A percentile compares a stretch with the other conserved stretches of the same genome.
Conservation (phyloP, 2,888 invertebrate genomes). For the Zaprionus lineosus region DNA sequence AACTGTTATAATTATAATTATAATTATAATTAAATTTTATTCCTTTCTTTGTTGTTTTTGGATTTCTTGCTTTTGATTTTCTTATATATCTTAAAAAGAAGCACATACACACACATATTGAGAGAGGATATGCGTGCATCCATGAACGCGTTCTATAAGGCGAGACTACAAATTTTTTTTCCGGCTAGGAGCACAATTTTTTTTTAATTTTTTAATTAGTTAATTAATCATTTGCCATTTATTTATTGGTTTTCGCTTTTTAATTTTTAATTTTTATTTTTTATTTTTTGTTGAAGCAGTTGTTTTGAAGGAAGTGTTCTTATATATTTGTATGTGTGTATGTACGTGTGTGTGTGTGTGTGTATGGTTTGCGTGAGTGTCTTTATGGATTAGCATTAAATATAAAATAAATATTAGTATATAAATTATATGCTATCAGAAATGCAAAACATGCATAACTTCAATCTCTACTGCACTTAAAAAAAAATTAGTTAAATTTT, state of each 20-base stretch:
- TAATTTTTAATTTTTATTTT: background rate
- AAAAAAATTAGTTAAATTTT: slow-evolving; percentile 15
- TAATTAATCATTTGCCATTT: background rate
- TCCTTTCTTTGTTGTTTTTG: slow-evolving; percentile 19
- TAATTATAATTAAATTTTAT: slow-evolving; percentile 18
- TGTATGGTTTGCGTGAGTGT: slow-evolving; percentile 2
- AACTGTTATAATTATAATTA: slow-evolving; percentile 18
- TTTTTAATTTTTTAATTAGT: background rate
- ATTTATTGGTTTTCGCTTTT: background rate
- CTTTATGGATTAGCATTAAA: slow-evolving; percentile 51
- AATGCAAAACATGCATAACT: slow-evolving; percentile 56
- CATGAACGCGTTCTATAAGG: slow-evolving; percentile 17
- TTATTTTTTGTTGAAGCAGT: slow-evolving; percentile 18
- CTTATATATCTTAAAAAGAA: slow-evolving; percentile 49
- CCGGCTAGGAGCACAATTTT: slow-evolving; percentile 3
- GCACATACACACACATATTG: slow-evolving; percentile 12
- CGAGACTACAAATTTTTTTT: slow-evolving; percentile 46
- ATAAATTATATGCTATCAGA: slow-evolving; percentile 57
- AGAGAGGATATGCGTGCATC: too few species aligned
- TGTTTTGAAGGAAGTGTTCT: too few species aligned
- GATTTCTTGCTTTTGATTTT: slow-evolving; percentile 33
- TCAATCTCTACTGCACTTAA: slow-evolving; percentile 43
- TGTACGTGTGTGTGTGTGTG: background rate
- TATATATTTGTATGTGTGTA: background rate
- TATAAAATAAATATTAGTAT: slow-evolving; percentile 69